Evolutionary conservation across 2,113 vertebrate species (phyloP), one percentile per base, ranked within the genome.

Genomic region (Marcusenius ussheri): DNA sequence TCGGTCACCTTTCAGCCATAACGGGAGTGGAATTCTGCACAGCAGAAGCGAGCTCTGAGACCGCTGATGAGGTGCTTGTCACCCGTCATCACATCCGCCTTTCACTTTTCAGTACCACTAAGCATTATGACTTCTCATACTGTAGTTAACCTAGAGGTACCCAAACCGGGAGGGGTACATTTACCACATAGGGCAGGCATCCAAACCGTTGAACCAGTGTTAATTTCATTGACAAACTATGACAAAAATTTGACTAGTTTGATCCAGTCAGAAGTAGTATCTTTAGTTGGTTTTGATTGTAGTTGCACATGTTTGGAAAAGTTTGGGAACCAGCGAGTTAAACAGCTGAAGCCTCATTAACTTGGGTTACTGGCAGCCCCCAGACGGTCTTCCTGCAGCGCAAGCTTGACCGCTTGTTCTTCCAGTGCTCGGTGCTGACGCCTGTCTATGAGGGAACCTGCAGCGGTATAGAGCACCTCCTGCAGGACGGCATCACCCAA

Each of bases 1-100:
- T 96, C 27, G 95, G 96, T 88, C 95, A 96, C 90, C 92, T 98
- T 91, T 96, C 95, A 5, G 94, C 93, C 19, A 91, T 98, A 88
- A 96, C 94, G 0, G 96, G 95, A 89, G 93, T 92, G 88, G 92
- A 89, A 51, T 91, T 98, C 49, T 95, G 93, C 88, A 89, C 95
- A 88, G n/a, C 91, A 88, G 94, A 93, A 90, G 87, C 80, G 91
- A 94, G 90, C 92, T 91, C 90, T 90, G 88, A 90, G 85, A 74
- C 77, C 86, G 86, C 92, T n/a, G 93, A 92, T 50, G 93, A 93
- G 92, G 95, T 95, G 53, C 89, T 89, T 91, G 87, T 2, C 5
- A 50, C 15, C 66, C 35, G n/a, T 1, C 10, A 42, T 66, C 90
- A 10, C 35, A 19, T 35, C 35, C 31, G 1, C 51, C 46, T 51